Evolutionary conservation across 2,113 vertebrate species (phyloP), one percentile per base, ranked within the genome.

Genomic region (Ardeotis arabs): DNA sequence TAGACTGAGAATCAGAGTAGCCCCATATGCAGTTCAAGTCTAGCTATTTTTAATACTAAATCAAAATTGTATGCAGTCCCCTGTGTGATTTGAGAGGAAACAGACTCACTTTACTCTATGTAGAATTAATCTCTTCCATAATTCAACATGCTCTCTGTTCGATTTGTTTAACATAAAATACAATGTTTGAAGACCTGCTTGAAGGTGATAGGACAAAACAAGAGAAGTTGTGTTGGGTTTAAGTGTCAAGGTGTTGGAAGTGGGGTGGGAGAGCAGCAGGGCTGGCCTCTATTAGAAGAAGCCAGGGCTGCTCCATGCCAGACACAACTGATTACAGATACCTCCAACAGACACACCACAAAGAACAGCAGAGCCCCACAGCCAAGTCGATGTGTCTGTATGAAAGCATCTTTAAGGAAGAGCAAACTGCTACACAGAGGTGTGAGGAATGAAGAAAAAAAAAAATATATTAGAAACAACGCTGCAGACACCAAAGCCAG

Each of bases 301-400:
- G 13, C 9, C 1, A 6, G 4, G 17, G 13, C 19, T 58, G 7
- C 28, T 25, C 15, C 4, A 0, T 35, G 18, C 35, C 27, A 13
- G 8, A 35, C 24, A 50, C 13, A 45, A 27, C 9, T 2, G 3
- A 3, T 19, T 50, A 5, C 21, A 58, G 4, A 14, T 7, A 7
- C 23, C 22, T 68, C 23, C 47, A 52, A 12, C 4, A 13, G 31
- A 45, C 20, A 4, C 23, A 23, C 14, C 24, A 9, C 33, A 74
- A 10, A 15, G 47, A 9, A 22, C 24, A 41, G 9, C 21, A n/a
- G 37, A 39, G 10, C 28, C 28, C 18, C 18, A 50, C 28, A 67
- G 31, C 5, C 31, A 72, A 39, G 6, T 17, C 9, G 10, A 2
- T 35, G 27, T 31, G 11, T 17, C 11, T 35, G 2, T 44, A 6